Evolutionary conservation across 2,888 invertebrate species (phyloP).

Genomic region (Agrochola lota): DNA sequence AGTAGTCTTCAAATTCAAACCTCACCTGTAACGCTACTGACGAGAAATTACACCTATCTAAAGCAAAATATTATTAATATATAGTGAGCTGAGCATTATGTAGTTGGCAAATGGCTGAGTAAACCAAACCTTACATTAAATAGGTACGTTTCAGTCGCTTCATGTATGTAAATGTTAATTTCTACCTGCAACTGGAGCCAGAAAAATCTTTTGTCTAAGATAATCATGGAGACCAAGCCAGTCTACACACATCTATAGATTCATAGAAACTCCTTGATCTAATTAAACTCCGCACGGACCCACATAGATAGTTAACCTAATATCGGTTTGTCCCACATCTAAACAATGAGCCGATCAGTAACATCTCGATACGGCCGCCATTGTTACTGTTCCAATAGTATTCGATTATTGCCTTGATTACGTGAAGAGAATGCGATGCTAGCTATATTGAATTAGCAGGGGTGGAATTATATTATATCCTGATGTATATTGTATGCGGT

Average conservation of each 20-base stretch:
- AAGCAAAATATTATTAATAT: not conserved
- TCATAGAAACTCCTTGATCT: constrained; percentile 17
- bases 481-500: not conserved
- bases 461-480: not conserved
- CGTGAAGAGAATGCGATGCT: constrained; percentile 9
- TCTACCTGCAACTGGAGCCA: not conserved
- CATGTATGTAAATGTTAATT: not conserved
- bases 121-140: not conserved
- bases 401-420: constrained; percentile 48
- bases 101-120: not conserved
- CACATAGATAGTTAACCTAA: constrained; percentile 24
- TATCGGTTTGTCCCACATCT: constrained; percentile 52
- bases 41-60: not conserved
- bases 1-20: not conserved
- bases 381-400: constrained; percentile 45
- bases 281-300: constrained; percentile 14
- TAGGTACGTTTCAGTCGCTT: not conserved
- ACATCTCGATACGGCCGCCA: constrained; percentile 52
- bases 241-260: not conserved
- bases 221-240: not conserved
- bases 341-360: constrained; percentile 46
- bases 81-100: not conserved
- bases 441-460: constrained; percentile 3
- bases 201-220: not conserved
- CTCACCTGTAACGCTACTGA: not conserved